Conservation (phyloP, 2,113 vertebrate genomes). For the Gallinago paraguaiae region DNA sequence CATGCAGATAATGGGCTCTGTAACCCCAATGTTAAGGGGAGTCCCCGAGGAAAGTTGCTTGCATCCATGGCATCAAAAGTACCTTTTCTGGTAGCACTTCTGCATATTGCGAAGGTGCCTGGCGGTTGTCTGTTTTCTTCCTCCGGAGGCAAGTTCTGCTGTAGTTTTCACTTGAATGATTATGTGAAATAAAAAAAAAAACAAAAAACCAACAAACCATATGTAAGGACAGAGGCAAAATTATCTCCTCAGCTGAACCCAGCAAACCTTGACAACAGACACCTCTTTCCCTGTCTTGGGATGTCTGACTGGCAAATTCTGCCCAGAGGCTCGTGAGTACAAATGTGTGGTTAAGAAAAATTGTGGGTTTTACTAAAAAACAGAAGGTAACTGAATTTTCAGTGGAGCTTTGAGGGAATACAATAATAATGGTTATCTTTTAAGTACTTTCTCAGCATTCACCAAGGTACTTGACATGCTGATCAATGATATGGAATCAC, state of each 20-base stretch:
- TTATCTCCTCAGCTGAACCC: background rate
- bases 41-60: background rate
- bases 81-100: background rate
- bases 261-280: background rate
- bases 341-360: background rate
- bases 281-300: background rate
- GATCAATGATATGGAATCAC: background rate
- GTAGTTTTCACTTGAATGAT: background rate
- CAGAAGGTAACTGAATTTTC: background rate
- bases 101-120: background rate
- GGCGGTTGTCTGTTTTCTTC: background rate
- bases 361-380: background rate
- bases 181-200: background rate
- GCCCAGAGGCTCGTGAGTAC: background rate
- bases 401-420: background rate
- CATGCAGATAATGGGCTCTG: background rate
- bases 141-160: background rate
- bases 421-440: background rate
- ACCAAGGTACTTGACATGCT: background rate
- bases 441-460: background rate
- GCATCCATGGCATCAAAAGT: background rate
- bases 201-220: accelerated
- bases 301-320: background rate
- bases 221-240: background rate
- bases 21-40: background rate